Percentiles rank a stretch among this genome's conserved stretches.
Conservation (phyloP, 2,888 invertebrate genomes). For the Pseudococcus longispinus region DNA sequence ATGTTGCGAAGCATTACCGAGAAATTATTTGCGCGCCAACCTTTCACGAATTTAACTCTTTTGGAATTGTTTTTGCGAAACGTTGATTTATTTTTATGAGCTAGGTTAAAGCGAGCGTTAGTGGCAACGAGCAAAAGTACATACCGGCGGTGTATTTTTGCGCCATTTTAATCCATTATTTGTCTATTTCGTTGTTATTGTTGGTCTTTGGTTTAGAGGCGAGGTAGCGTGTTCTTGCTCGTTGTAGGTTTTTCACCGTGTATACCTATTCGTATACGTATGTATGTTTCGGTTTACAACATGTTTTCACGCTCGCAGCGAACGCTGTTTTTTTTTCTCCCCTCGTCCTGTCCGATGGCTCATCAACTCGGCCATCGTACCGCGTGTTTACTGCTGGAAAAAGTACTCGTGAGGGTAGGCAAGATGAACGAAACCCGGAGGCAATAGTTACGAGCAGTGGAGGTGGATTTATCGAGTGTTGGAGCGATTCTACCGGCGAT, state of each 20-base stretch:
- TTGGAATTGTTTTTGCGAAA: constrained; percentile 37
- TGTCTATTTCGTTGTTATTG: constrained; percentile 33
- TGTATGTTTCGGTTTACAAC: not conserved
- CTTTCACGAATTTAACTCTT: constrained; percentile 39
- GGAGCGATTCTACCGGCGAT: not conserved
- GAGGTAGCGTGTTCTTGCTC: not conserved
- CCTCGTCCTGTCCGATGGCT: not conserved
- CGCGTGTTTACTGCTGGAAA: not conserved
- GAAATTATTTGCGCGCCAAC: constrained; percentile 16
- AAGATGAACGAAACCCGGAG: not conserved
- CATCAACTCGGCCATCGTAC: not conserved
- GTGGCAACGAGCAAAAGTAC: not conserved
- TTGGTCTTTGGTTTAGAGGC: not conserved
- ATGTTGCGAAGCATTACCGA: not conserved
- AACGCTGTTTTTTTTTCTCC: not conserved
- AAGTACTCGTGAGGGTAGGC: not conserved
- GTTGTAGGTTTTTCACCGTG: not conserved
- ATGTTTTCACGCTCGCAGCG: not conserved
- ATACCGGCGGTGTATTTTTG: not conserved
- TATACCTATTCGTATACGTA: not conserved
- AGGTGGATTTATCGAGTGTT: not conserved
- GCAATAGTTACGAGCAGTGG: not conserved
- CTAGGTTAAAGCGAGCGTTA: not conserved
- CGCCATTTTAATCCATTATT: constrained; percentile 13
- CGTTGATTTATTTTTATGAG: constrained; percentile 32